phyloP scores from a whole-genome alignment of 2,797 vertebrate genomes.

The Petrocephalus schoutedeni region DNA sequence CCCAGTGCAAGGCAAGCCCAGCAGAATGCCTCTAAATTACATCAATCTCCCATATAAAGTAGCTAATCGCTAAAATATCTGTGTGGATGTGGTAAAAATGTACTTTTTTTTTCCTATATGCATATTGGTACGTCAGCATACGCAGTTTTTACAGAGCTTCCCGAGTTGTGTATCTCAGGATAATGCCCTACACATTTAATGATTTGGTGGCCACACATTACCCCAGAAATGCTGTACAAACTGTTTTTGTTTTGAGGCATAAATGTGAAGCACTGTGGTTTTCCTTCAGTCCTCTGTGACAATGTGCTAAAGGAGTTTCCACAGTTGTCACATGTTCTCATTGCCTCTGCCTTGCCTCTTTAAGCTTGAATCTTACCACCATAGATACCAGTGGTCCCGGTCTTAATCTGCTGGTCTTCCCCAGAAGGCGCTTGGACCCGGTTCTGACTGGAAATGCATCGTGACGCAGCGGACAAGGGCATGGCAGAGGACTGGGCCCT shows the following conservation, averaged over 20 bases:
- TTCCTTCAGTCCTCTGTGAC: not conserved
- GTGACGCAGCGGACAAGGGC: slow-evolving; percentile 30
- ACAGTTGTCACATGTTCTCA: not conserved
- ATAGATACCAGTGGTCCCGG: not conserved
- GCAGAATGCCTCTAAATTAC: not conserved
- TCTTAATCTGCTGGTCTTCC: not conserved
- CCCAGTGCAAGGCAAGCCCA: not conserved
- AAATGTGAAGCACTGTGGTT: not conserved
- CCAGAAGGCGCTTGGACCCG: not conserved
- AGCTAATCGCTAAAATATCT: not conserved
- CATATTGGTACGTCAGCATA: not conserved
- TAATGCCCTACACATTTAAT: not conserved
- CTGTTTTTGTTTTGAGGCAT: not conserved
- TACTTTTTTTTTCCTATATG: not conserved
- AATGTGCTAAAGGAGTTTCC: not conserved
- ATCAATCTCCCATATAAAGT: not conserved
- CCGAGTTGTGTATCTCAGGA: not conserved
- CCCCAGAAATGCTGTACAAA: not conserved
- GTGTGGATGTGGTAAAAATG: not conserved
- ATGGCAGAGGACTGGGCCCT: slow-evolving; percentile 46
- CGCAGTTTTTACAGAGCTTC: not conserved
- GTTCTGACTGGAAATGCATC: slow-evolving; percentile 10
- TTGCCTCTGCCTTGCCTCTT: not conserved
- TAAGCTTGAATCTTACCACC: not conserved
- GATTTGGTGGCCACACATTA: not conserved